Conservation (phyloP, 2,113 vertebrate species). For the Alligator mississippiensis region DNA sequence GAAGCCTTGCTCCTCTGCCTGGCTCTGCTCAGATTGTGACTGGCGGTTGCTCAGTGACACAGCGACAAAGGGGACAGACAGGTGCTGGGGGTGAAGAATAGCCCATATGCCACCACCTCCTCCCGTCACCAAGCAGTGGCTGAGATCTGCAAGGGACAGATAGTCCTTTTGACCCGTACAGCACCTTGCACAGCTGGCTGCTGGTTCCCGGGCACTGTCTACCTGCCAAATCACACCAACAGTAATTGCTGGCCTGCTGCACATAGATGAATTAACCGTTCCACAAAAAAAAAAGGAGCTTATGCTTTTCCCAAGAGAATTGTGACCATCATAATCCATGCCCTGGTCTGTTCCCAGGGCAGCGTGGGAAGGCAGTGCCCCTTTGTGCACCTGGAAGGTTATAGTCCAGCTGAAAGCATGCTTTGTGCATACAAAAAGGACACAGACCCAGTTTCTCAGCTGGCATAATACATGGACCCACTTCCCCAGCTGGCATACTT, state of each 20-base stretch:
- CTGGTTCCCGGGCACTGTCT: neutral
- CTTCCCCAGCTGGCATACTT: too few species aligned
- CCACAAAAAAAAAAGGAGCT: neutral
- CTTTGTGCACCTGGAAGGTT: neutral
- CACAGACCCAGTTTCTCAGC: neutral
- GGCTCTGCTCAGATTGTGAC: neutral
- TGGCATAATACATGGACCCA: too few species aligned
- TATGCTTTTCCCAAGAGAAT: neutral
- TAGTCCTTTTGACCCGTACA: neutral
- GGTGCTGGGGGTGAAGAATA: neutral
- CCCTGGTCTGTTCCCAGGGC: neutral
- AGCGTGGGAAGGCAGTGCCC: accelerated
- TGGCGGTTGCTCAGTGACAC: neutral
- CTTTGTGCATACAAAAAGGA: neutral
- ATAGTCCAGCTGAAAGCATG: accelerated
- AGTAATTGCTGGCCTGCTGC: neutral
- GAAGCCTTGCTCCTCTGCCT: neutral
- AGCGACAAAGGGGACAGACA: neutral
- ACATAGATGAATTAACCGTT: neutral
- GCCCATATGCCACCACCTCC: neutral
- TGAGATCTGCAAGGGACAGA: neutral
- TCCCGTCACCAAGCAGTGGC: neutral
- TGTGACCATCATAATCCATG: neutral
- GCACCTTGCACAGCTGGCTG: neutral
- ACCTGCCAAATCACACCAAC: neutral